Evolutionary conservation across 2,888 invertebrate species (phyloP).

Genomic region (Meloe dianella): DNA sequence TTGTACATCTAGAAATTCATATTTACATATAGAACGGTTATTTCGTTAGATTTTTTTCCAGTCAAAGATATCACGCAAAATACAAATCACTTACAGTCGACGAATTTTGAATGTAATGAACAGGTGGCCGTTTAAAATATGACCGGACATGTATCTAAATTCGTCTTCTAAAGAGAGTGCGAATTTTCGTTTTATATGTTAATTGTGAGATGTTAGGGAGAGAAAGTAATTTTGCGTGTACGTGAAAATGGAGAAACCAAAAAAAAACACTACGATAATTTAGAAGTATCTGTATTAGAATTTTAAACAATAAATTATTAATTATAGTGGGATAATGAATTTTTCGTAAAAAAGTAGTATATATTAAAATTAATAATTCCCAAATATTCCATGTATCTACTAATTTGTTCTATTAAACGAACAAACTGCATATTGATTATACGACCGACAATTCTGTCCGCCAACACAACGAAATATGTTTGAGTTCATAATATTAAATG

Average conservation of each 20-base stretch:
- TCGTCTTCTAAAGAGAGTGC: background rate
- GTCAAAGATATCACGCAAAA: constrained; percentile 26
- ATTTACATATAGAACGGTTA: constrained; percentile 30
- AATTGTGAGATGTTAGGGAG: background rate
- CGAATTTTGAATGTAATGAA: constrained; percentile 30
- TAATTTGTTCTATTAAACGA: background rate
- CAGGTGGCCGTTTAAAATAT: constrained; percentile 23
- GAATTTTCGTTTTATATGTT: constrained; percentile 7
- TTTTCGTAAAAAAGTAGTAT: background rate
- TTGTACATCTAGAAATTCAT: constrained; percentile 12
- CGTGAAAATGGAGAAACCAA: background rate
- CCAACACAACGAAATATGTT: background rate
- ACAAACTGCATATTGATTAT: background rate
- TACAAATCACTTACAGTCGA: constrained; percentile 30
- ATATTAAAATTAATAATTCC: background rate
- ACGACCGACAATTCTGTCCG: background rate
- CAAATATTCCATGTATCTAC: background rate
- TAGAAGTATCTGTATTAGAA: background rate
- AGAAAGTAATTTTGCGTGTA: constrained; percentile 5
- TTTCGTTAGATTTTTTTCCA: constrained; percentile 28
- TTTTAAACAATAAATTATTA: background rate
- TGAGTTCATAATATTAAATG: constrained; percentile 2
- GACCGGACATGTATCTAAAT: constrained; percentile 5
- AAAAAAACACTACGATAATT: background rate
- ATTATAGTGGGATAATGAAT: background rate